phyloP scores from a whole-genome alignment of 2,888 invertebrate genomes.

The Apotomis turbidana region DNA sequence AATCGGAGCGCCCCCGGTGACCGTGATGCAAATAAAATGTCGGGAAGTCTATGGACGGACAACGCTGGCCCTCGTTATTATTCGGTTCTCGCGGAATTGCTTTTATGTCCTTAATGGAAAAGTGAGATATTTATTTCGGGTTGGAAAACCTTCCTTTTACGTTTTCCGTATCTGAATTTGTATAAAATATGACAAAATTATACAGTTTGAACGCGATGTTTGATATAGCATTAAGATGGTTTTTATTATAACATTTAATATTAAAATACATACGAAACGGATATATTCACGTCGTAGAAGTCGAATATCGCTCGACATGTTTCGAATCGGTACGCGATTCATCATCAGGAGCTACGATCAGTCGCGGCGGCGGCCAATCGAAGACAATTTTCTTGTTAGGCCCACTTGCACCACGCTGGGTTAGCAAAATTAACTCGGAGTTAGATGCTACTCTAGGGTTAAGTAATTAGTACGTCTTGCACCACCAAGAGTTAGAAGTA shows the following conservation, averaged over 20 bases:
- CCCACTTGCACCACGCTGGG: too few species aligned
- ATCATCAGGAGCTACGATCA: too few species aligned
- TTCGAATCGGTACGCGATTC: too few species aligned
- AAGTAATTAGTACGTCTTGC: too few species aligned
- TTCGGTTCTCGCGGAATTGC: conserved; percentile 81
- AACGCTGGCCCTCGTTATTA: conserved; percentile 81
- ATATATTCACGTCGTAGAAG: too few species aligned
- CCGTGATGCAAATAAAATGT: conserved; percentile 81
- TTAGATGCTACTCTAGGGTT: too few species aligned
- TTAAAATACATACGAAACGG: too few species aligned
- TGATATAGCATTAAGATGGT: conserved; percentile 54
- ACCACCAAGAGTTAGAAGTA: too few species aligned
- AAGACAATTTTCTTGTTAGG: too few species aligned
- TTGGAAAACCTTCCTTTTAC: conserved; percentile 68
- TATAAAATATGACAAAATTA: conserved; percentile 59
- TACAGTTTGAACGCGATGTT: conserved; percentile 57
- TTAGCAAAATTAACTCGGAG: too few species aligned
- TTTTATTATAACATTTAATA: conserved; percentile 21
- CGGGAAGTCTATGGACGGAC: conserved; percentile 74
- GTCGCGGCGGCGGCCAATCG: too few species aligned
- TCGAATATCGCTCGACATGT: too few species aligned
- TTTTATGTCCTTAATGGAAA: conserved; percentile 82
- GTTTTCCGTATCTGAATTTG: conserved; percentile 63
- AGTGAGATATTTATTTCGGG: conserved; percentile 79
- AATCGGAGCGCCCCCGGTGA: conserved; percentile 66